A percentile compares a stretch with the other conserved stretches of the same genome.
Conservation (phyloP, 2,888 invertebrate genomes). For the Andrena fulva region DNA sequence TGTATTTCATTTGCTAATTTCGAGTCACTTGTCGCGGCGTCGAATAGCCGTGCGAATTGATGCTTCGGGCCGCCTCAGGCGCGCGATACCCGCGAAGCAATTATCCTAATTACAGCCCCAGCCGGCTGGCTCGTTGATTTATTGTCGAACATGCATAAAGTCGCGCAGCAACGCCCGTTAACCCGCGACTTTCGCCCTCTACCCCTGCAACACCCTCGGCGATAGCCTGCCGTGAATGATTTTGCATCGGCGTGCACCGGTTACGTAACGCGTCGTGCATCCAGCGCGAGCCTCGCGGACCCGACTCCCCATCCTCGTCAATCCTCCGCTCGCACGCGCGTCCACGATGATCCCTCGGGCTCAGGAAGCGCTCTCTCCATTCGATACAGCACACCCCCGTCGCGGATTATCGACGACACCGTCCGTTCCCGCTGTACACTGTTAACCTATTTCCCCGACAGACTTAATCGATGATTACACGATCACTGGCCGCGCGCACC, state of each 20-base stretch:
- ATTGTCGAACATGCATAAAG: slow-evolving; percentile 42
- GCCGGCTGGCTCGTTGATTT: slow-evolving; percentile 29
- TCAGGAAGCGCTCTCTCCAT: not conserved
- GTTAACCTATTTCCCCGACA: slow-evolving; percentile 41
- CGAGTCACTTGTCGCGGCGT: not conserved
- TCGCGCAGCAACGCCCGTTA: slow-evolving; percentile 21
- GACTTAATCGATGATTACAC: slow-evolving; percentile 39
- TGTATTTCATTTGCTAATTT: not conserved
- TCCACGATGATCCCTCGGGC: not conserved
- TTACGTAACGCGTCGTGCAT: slow-evolving; percentile 44
- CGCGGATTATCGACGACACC: not conserved
- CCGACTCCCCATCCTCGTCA: not conserved
- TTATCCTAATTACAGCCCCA: slow-evolving; percentile 3
- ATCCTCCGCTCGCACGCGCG: not conserved
- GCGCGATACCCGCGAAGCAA: not conserved
- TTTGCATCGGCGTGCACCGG: slow-evolving; percentile 40
- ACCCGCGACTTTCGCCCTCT: slow-evolving; percentile 26
- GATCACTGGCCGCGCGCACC: slow-evolving; percentile 32
- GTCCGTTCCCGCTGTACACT: slow-evolving; percentile 9
- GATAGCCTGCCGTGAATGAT: slow-evolving; percentile 20
- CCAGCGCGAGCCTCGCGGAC: slow-evolving; percentile 9
- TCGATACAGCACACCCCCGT: not conserved
- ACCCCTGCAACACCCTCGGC: slow-evolving; percentile 36
- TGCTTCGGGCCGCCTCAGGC: too few species aligned
- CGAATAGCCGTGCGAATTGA: too few species aligned